phyloP scores from a whole-genome alignment of 2,797 vertebrate species.

The Spatula clypeata region DNA sequence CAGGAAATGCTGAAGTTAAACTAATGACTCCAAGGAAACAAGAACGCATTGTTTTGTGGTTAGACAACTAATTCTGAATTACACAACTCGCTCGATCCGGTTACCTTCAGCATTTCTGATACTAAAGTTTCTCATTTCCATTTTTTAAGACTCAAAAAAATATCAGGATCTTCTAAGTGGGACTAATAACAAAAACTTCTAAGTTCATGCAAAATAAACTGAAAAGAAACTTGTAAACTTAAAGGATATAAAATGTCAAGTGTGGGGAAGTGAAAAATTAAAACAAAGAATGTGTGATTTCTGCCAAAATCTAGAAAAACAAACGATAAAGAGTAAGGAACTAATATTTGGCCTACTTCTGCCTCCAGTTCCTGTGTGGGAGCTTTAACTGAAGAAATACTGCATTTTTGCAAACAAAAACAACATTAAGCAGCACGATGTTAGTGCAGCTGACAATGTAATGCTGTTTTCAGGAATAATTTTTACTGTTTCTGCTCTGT shows the following conservation, averaged over 20 bases:
- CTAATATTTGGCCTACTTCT: conserved; percentile 34
- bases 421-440: neutral
- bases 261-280: conserved; percentile 45
- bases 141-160: neutral
- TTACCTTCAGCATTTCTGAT: neutral
- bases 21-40: conserved; percentile 38
- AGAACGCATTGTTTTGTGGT: conserved; percentile 55
- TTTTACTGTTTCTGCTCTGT: neutral
- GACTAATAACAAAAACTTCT: neutral
- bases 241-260: conserved; percentile 28
- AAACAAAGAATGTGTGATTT: conserved; percentile 54
- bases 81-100: neutral
- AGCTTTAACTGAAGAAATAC: conserved; percentile 23
- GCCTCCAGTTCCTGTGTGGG: conserved; percentile 14
- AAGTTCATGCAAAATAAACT: conserved; percentile 27
- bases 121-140: neutral
- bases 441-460: neutral
- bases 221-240: conserved; percentile 34
- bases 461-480: neutral
- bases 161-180: neutral
- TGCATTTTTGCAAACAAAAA: conserved; percentile 8
- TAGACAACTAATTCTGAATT: conserved; percentile 26
- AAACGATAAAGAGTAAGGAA: conserved; percentile 54
- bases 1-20: conserved; percentile 60
- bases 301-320: conserved; percentile 63